Percentiles rank a stretch among this genome's conserved stretches.
phyloP scores from a whole-genome alignment of 2,888 invertebrate genomes.

The Branchipolynoe longqiensis region DNA sequence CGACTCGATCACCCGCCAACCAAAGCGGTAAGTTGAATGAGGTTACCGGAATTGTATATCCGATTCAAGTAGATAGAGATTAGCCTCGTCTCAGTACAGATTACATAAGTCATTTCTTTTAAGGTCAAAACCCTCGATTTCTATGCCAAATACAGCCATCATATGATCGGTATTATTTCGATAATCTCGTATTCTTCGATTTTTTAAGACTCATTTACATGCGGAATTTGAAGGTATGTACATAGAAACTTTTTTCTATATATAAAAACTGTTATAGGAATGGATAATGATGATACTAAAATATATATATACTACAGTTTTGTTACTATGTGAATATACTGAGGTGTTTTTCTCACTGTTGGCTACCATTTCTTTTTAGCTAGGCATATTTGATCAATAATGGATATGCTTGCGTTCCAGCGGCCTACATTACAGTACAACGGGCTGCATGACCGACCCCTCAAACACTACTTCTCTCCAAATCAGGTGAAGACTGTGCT shows the following conservation, averaged over 20 bases:
- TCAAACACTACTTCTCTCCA: constrained; percentile 80
- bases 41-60: not conserved
- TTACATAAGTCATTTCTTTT: not conserved
- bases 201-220: no score
- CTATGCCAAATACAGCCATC: no score
- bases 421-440: constrained; percentile 78
- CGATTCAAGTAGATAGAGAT: no score
- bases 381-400: not conserved
- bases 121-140: not conserved
- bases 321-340: no score
- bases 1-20: constrained; percentile 78
- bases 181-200: no score
- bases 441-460: constrained; percentile 78
- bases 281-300: no score
- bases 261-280: no score
- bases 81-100: not conserved
- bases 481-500: constrained; percentile 74
- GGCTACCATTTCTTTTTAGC: no score
- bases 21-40: constrained; percentile 77
- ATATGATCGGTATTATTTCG: no score
- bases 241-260: not conserved
- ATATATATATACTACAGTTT: no score
- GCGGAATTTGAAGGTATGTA: not conserved
- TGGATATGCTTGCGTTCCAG: constrained; percentile 69
- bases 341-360: no score